Base-by-base conservation (phyloP, 2,888 invertebrate genomes). In the Hemistola chrysoprasaria region DNA sequence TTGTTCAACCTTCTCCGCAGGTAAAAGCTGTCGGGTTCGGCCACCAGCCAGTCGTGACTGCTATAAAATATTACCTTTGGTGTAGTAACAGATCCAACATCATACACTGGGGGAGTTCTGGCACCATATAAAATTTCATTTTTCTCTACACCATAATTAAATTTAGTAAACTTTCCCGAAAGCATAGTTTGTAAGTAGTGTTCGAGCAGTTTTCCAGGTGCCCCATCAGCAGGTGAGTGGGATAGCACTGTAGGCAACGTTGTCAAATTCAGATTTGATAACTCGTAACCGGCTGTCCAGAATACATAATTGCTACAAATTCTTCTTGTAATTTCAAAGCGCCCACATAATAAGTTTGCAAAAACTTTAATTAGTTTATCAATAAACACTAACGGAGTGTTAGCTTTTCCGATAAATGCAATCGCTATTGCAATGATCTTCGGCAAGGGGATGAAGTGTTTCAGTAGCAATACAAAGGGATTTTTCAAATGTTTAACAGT, bases 201-300 rank as follows among this genome's bases (percentile, higher is more conserved):
- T 11, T 56, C 43, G 2, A 90, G 42, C 48, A 90, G 87, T 49
- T 78, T 74, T 0, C 71, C 67, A 1, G 90, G 76, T 0, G 81
- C 71, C 1, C 90, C 90, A n/a, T n/a, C n/a, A 6, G 88, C 77
- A 6, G 61, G 53, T 3, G 53, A 10, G 32, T 65, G 55, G 7
- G 48, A 27, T 5, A 53, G 37, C 29, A 62, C 34, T 3, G 52
- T 51, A 0, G 63, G 56, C 8, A 62, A 27, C 2, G 41, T 50
- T 1, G 48, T 41, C 2, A 48, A 23, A 27, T 62, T 53, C 7
- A 53, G 20, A 32, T 55, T 50, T 20, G 25, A 30, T 25, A 41
- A 32, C 30, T 49, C 39, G 7, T 49, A 56, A 6, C 64, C 61
- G 29, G 31, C 27, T 1, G 48, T 8, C 10, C 46, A 5, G 20